Conservation (phyloP, 2,888 invertebrate species). For the Drosophila pegasa region DNA sequence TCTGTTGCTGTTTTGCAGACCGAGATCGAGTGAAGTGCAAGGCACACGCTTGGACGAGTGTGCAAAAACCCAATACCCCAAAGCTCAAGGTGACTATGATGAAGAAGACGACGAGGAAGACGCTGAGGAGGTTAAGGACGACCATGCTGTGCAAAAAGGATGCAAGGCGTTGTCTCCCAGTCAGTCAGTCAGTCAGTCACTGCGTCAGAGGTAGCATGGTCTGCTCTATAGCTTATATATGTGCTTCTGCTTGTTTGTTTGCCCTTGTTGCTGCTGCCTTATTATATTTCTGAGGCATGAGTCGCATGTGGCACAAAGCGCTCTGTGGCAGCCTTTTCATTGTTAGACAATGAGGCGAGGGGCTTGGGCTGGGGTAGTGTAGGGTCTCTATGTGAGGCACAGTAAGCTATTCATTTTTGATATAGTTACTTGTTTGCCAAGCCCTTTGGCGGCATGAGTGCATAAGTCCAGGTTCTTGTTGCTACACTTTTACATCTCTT, state of each 20-base stretch:
- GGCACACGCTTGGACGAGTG: constrained; percentile 64
- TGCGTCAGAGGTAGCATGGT: constrained; percentile 4
- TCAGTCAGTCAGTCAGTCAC: constrained; percentile 22
- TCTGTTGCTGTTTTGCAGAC: constrained; percentile 38
- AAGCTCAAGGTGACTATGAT: constrained; percentile 78
- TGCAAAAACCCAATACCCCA: constrained; percentile 77
- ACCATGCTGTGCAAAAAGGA: constrained; percentile 33
- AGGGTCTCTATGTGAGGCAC: constrained; percentile 2
- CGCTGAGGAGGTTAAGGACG: constrained; percentile 45
- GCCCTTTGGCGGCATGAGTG: constrained; percentile 56
- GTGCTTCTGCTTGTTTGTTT: constrained; percentile 59
- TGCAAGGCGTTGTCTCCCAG: constrained; percentile 28
- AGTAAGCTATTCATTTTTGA: constrained; percentile 70
- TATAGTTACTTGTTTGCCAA: constrained; percentile 64
- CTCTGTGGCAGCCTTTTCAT: constrained; percentile 63
- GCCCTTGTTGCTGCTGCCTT: constrained; percentile 66
- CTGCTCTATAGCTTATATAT: constrained; percentile 23
- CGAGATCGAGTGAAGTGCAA: constrained; percentile 57
- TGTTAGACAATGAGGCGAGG: constrained; percentile 55
- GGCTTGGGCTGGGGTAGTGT: neutral
- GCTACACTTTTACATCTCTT: constrained; percentile 13
- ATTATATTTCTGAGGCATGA: constrained; percentile 67
- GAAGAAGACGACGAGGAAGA: constrained; percentile 49
- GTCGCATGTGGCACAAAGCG: constrained; percentile 56
- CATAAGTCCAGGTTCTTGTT: constrained; percentile 39